Conservation (phyloP, 2,888 invertebrate genomes). For the Ennomos fuscantarius region DNA sequence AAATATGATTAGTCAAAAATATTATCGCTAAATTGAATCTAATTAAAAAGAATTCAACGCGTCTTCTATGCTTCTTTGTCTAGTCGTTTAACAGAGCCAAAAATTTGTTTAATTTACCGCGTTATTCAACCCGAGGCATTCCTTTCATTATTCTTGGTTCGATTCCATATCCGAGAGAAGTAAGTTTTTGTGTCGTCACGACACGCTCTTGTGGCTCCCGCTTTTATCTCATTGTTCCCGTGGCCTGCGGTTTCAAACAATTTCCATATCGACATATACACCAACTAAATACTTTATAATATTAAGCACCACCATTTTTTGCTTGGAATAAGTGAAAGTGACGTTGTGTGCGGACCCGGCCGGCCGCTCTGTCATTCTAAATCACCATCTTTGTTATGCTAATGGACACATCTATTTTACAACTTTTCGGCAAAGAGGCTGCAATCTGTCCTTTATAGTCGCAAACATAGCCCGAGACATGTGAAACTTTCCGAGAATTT, state of each 20-base stretch:
- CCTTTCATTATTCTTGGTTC: constrained; percentile 73
- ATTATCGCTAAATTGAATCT: background rate
- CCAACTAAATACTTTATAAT: constrained; percentile 61
- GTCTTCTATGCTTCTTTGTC: constrained; percentile 53
- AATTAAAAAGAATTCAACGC: constrained; percentile 27
- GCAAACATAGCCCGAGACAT: constrained; percentile 57
- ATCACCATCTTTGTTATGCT: constrained; percentile 80
- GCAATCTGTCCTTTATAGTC: constrained; percentile 60
- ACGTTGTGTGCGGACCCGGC: constrained; percentile 55
- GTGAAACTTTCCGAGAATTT: constrained; percentile 70
- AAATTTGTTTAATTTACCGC: constrained; percentile 78
- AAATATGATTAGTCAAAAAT: background rate
- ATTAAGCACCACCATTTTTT: constrained; percentile 55
- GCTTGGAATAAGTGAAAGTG: constrained; percentile 75
- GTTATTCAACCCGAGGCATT: constrained; percentile 73
- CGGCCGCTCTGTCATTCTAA: constrained; percentile 68
- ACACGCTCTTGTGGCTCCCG: constrained; percentile 67
- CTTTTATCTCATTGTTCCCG: constrained; percentile 67
- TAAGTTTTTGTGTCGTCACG: constrained; percentile 77
- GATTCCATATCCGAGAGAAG: constrained; percentile 76
- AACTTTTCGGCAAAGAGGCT: constrained; percentile 74
- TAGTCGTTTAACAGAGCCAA: constrained; percentile 64
- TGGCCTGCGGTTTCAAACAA: constrained; percentile 72
- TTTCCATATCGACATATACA: constrained; percentile 62
- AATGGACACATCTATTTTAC: constrained; percentile 72